Evolutionary conservation across 1,140 invertebrate species (phyloP).

Genomic region (Pissodes strobi): DNA sequence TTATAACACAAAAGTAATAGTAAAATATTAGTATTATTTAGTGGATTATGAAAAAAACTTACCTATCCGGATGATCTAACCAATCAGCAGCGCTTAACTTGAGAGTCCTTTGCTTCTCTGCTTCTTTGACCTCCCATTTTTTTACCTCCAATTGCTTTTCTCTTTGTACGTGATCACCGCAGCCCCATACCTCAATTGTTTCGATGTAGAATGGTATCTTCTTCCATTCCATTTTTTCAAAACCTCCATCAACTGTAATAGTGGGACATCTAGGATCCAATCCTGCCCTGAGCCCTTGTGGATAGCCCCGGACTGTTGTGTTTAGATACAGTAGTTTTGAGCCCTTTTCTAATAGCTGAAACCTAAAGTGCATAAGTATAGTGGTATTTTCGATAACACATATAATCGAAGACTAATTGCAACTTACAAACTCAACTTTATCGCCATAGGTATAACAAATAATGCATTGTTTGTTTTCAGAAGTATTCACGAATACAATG

Average conservation of each 20-base stretch:
- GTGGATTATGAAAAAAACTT: no score
- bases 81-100: slow-evolving; percentile 84
- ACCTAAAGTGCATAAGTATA: no score
- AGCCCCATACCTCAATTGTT: slow-evolving; percentile 81
- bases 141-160: slow-evolving; percentile 86
- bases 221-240: slow-evolving; percentile 66
- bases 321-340: slow-evolving; percentile 84
- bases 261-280: slow-evolving; percentile 75
- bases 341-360: slow-evolving; percentile 69
- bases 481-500: no score
- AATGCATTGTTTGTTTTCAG: no score
- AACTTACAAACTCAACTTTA: no score
- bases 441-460: no score
- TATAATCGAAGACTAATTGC: no score
- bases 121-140: slow-evolving; percentile 87
- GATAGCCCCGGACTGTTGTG: slow-evolving; percentile 79
- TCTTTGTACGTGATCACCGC: slow-evolving; percentile 72
- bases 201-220: slow-evolving; percentile 68
- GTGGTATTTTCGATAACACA: no score
- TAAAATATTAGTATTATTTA: no score
- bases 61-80: slow-evolving; percentile 88
- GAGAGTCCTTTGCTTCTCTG: slow-evolving; percentile 77
- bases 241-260: slow-evolving; percentile 73
- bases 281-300: slow-evolving; percentile 81
- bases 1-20: no score